Conservation (phyloP, 2,113 vertebrate species). For the Dasyurus viverrinus region DNA sequence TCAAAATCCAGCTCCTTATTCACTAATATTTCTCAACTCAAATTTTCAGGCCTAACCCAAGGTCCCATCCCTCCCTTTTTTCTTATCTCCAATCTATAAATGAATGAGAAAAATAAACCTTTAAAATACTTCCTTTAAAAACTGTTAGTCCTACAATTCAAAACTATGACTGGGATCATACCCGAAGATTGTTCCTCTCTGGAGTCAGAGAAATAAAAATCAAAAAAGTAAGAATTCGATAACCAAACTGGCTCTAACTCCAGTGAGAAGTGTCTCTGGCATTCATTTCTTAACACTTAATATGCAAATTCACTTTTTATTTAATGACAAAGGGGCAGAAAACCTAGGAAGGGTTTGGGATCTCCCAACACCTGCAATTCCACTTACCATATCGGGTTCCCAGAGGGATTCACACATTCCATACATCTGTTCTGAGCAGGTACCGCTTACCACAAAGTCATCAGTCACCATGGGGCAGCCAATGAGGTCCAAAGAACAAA, state of each 20-base stretch:
- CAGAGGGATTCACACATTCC: slow-evolving; percentile 98
- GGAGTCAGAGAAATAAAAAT: background rate
- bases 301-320: background rate
- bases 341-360: background rate
- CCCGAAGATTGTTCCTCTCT: background rate
- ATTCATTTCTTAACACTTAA: too few relatives aligned
- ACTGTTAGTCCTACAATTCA: background rate
- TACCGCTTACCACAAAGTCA: slow-evolving; percentile 97
- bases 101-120: background rate
- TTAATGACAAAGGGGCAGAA: background rate
- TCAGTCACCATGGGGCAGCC: slow-evolving; percentile 98
- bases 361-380: background rate
- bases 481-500: slow-evolving; percentile 97
- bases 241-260: background rate
- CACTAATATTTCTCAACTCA: background rate
- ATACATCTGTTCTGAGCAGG: slow-evolving; percentile 97
- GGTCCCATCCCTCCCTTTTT: background rate
- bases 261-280: too few relatives aligned
- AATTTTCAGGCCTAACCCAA: background rate
- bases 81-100: background rate
- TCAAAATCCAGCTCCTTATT: background rate
- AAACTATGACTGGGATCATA: background rate
- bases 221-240: background rate
- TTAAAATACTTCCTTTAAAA: background rate
- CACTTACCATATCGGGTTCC: slow-evolving; percentile 96